A percentile compares a stretch with the other conserved stretches of the same genome.
Conservation (phyloP, 2,113 vertebrate species). For the Ptychochromis oligacanthus region DNA sequence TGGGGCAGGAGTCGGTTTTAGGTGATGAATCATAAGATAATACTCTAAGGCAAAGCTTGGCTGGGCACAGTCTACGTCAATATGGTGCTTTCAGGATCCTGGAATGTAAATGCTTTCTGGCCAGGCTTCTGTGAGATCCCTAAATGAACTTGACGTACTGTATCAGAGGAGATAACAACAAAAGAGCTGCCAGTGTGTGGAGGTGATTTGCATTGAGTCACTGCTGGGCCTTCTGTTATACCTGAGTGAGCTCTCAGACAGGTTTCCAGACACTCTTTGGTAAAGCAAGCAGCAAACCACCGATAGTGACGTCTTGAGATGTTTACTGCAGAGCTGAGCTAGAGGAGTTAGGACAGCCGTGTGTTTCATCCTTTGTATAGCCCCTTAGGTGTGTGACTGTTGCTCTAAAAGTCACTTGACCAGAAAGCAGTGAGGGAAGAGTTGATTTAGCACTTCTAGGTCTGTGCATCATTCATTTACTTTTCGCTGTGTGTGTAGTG, state of each 20-base stretch:
- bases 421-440: constrained; percentile 21
- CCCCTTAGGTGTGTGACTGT: constrained; percentile 26
- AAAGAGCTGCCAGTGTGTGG: constrained; percentile 54
- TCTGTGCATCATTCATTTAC: neutral
- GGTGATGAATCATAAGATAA: constrained; percentile 44
- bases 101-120: constrained; percentile 43
- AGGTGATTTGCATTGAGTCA: constrained; percentile 65
- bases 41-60: constrained; percentile 35
- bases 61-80: constrained; percentile 14
- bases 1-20: constrained; percentile 15
- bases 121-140: constrained; percentile 37
- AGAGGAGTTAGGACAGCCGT: constrained; percentile 7
- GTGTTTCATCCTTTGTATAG: constrained; percentile 22
- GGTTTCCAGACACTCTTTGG: constrained; percentile 51
- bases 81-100: constrained; percentile 30
- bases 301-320: constrained; percentile 52
- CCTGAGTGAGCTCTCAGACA: constrained; percentile 65
- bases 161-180: constrained; percentile 71
- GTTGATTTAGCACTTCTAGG: constrained; percentile 29
- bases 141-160: constrained; percentile 68
- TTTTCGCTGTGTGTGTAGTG: neutral
- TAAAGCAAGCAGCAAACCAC: constrained; percentile 52
- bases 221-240: constrained; percentile 51
- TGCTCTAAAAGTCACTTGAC: constrained; percentile 40
- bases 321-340: constrained; percentile 52